Percentiles rank a stretch among this genome's conserved stretches.
phyloP scores from a whole-genome alignment of 2,113 vertebrate species.

The Tetrao urogallus region DNA sequence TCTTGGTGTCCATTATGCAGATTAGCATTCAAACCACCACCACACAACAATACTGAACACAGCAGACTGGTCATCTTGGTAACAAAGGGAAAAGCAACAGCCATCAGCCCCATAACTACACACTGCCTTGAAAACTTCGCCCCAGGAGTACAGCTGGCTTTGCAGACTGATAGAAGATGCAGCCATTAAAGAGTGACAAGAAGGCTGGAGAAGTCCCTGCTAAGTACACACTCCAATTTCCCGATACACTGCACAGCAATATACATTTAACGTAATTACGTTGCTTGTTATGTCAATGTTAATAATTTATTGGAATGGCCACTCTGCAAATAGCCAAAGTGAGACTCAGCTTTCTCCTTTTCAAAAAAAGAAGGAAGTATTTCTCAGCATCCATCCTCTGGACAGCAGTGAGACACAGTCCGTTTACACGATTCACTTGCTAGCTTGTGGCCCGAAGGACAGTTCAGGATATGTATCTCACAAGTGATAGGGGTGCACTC shows the following conservation, averaged over 20 bases:
- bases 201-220: neutral
- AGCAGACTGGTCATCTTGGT: neutral
- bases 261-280: fast-evolving
- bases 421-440: neutral
- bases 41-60: neutral
- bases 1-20: neutral
- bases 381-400: neutral
- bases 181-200: neutral
- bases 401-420: neutral
- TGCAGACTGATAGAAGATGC: neutral
- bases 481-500: fast-evolving
- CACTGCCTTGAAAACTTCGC: neutral
- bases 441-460: neutral
- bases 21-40: neutral
- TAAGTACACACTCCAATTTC: neutral
- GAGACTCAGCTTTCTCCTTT: neutral
- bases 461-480: neutral
- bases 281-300: fast-evolving
- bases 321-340: neutral
- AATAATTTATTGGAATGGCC: neutral
- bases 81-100: neutral
- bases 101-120: neutral
- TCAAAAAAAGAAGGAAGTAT: neutral
- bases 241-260: fast-evolving
- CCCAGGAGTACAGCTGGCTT: neutral